Evolutionary conservation across 2,797 vertebrate genomes (phyloP).

Genomic region (Sebastes matsubarae): DNA sequence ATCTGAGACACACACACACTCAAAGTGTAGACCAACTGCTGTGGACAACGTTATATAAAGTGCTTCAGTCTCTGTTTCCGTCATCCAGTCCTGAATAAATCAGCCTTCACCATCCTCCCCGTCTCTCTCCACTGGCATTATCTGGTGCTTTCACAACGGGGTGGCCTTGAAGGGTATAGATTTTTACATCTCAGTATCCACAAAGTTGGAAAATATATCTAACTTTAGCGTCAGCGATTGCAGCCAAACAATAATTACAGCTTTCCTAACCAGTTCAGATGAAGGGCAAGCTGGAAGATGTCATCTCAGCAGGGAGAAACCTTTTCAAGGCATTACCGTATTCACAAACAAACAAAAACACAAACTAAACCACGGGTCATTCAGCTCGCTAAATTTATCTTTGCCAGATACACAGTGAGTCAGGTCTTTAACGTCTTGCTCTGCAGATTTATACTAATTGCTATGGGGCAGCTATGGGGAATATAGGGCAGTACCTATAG

Average conservation of each 20-base stretch:
- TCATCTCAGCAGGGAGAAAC: constrained; percentile 2
- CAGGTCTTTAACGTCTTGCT: background rate
- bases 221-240: constrained; percentile 10
- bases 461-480: background rate
- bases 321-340: background rate
- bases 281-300: background rate
- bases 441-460: background rate
- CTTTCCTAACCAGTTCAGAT: constrained; percentile 14
- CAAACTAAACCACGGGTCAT: background rate
- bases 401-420: background rate
- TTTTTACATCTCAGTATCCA: constrained; percentile 4
- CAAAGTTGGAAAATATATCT: background rate
- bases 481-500: background rate
- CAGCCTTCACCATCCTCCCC: background rate
- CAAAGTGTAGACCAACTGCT: background rate
- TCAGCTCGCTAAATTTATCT: background rate
- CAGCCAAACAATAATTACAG: constrained; percentile 29
- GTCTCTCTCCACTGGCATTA: background rate
- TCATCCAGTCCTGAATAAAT: constrained; percentile 7
- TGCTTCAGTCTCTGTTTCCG: background rate
- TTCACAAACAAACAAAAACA: constrained; percentile 18
- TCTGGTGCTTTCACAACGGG: background rate
- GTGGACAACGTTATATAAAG: constrained; percentile 1
- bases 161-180: background rate
- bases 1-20: background rate